phyloP scores from a whole-genome alignment of 2,113 vertebrate species.

The Todiramphus saurophagus region DNA sequence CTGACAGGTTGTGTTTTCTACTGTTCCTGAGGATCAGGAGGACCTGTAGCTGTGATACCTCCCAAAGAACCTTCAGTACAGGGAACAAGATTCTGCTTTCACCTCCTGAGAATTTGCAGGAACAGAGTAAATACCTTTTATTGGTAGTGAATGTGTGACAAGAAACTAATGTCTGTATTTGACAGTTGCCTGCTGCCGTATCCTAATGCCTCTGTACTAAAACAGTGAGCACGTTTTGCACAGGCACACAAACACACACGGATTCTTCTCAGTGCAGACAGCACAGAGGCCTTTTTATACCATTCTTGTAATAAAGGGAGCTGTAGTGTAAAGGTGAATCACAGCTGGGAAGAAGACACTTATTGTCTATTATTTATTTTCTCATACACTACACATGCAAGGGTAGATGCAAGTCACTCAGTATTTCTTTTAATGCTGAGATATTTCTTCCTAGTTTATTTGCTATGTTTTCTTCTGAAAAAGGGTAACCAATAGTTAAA shows the following conservation, averaged over 20 bases:
- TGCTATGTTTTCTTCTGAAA: not conserved
- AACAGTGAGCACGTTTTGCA: not conserved
- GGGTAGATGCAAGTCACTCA: not conserved
- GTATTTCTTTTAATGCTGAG: not conserved
- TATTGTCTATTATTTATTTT: not conserved
- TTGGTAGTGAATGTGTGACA: not conserved
- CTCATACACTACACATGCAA: not conserved
- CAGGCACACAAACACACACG: not conserved
- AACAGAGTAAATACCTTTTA: not conserved
- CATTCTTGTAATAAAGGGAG: not conserved
- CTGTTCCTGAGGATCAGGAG: not conserved
- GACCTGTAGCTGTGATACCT: not conserved
- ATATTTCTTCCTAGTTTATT: not conserved
- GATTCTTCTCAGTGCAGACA: not conserved
- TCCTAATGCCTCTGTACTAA: not conserved
- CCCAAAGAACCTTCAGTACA: not conserved
- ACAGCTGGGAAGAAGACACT: not conserved
- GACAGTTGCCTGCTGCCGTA: not conserved
- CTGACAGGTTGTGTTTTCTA: not conserved
- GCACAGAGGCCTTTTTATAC: not conserved
- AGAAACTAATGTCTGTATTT: not conserved
- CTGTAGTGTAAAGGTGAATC: not conserved
- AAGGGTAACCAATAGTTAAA: not conserved
- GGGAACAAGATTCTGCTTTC: not conserved
- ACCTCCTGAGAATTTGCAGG: not conserved